These are phyloP conservation scores for Capromys pilorides DNA, from an alignment of 2,797 vertebrate genomes.

Conservation along the genomic window DNA sequence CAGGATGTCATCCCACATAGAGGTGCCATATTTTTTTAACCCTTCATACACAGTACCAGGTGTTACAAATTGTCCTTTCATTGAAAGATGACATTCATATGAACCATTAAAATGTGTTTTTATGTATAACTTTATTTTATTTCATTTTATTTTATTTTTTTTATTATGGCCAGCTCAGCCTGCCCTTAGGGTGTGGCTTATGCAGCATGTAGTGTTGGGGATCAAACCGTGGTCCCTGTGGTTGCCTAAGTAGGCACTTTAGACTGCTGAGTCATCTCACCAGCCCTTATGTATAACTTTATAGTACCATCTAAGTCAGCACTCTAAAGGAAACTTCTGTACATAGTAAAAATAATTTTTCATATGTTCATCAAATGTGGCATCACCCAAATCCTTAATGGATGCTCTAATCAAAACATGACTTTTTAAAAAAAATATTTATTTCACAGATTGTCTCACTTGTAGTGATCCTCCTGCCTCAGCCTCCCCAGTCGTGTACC, in stretches of 20 bases:
- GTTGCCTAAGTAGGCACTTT: no score
- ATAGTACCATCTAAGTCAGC: neutral
- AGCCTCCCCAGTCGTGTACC: no score
- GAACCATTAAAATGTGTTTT: slow-evolving; percentile 17
- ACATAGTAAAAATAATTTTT: slow-evolving; percentile 24
- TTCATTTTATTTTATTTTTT: no score
- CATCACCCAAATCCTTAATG: neutral
- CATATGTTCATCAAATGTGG: neutral
- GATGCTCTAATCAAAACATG: neutral
- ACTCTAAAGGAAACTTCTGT: slow-evolving; percentile 34
- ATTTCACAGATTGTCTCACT: no score
- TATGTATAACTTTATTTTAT: slow-evolving; percentile 44
- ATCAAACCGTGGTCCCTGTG: no score
- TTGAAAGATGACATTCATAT: neutral
- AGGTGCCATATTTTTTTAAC: neutral
- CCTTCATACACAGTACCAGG: neutral
- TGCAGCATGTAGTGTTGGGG: no score
- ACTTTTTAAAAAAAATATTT: no score
- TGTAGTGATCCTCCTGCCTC: no score
- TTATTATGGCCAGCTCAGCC: no score
- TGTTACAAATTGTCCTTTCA: neutral
- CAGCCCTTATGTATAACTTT: slow-evolving; percentile 55
- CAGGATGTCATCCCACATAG: neutral
- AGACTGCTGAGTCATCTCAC: no score
- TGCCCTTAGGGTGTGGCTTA: no score